Base-by-base conservation (phyloP, 2,888 invertebrate species). In the Cheilosia variabilis region DNA sequence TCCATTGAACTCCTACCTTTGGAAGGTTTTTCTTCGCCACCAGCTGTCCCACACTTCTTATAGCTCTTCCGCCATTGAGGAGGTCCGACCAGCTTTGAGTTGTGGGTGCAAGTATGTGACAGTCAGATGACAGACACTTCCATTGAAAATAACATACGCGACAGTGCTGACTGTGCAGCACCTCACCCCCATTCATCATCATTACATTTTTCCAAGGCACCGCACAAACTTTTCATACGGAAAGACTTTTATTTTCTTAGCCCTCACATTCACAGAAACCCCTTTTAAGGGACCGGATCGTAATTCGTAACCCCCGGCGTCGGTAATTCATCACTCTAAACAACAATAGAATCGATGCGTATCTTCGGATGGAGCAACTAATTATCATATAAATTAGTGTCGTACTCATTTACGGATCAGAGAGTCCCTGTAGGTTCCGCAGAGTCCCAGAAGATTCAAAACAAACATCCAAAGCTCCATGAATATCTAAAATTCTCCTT, bases 321-420 rank as follows among this genome's bases (percentile, higher is more conserved):
- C 10, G 27, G 53, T 53, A 55, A 68, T 68, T 68, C 58, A 77
- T 68, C 66, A 68, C 31, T 31, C 31, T 9, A 7, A 31, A 24
- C 41, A 76, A 76, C 76, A 76, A 62, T 77, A n/a, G 62, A 34
- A 68, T 62, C 45, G 60, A 77, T 77, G 31, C 19, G 19, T 69
- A 27, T 69, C 77, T 34, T 43, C 19, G n/a, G 19, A 60, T 34
- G 60, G 37, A 52, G 52, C 31, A 53, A 62, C 43, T 69, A 62
- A 77, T 77, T 77, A 77, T 77, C 77, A 77, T 77, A 69, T 69
- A 77, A 77, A 77, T 77, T 69, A 68, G 60, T 69, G 53, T 77
- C 62, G 55, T 55, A 31, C 68, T 50, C 68, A 76, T 57, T 66
- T 76, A 66, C 60, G 53, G 22, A 69, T 69, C 68, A 53, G 50